A percentile compares a stretch with the other conserved stretches of the same genome.
Conservation (phyloP, 2,888 invertebrate genomes). For the Eledona agricola region DNA sequence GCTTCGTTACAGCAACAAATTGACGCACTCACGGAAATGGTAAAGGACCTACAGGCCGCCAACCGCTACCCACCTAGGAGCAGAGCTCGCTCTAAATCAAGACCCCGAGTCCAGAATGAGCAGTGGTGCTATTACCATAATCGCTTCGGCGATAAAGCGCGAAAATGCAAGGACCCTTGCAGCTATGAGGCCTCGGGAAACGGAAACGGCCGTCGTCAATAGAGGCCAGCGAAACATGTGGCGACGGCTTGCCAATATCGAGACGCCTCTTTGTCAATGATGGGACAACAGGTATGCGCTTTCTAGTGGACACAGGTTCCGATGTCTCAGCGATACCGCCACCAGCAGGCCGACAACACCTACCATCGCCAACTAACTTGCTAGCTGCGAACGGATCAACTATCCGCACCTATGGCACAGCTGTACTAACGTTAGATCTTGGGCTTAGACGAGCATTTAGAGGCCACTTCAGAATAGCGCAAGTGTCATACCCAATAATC, state of each 20-base stretch:
- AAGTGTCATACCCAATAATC: constrained; percentile 7
- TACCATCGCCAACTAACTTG: neutral
- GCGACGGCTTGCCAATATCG: too few relatives aligned
- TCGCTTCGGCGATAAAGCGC: constrained; percentile 1
- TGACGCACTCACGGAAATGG: neutral
- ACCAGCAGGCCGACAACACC: constrained; percentile 2
- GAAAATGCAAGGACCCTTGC: neutral
- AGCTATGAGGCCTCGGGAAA: constrained; percentile 5
- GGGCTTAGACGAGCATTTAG: constrained; percentile 3
- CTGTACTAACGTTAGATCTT: constrained; percentile 2
- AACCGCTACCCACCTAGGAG: neutral
- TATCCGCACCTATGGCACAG: constrained; percentile 10
- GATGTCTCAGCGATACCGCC: constrained; percentile 7
- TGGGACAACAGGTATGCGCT: neutral
- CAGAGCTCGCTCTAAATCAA: neutral
- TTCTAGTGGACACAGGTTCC: constrained; percentile 11
- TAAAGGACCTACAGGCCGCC: neutral
- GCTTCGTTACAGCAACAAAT: constrained; percentile 2
- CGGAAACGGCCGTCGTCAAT: constrained; percentile 2
- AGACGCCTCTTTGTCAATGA: constrained; percentile 13
- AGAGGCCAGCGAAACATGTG: too few relatives aligned
- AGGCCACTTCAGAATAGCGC: constrained; percentile 11
- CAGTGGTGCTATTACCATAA: constrained; percentile 5
- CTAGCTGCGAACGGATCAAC: constrained; percentile 12
- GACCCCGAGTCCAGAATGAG: neutral